Conservation (phyloP, 2,888 invertebrate genomes). For the Scelioninae gen. 2 region DNA sequence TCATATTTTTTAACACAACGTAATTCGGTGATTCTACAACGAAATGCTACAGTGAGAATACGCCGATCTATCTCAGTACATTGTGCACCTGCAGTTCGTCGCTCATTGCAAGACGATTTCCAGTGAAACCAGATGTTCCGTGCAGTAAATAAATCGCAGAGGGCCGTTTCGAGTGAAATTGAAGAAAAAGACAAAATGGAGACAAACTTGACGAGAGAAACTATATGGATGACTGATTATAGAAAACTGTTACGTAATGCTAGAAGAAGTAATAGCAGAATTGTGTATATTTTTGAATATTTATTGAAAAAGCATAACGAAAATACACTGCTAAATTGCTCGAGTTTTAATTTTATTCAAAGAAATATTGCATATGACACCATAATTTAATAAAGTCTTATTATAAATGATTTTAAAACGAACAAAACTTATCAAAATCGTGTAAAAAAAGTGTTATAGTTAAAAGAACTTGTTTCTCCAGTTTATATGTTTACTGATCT, state of each 20-base stretch:
- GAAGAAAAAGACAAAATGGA: conserved; percentile 21
- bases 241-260: conserved; percentile 10
- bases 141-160: conserved; percentile 47
- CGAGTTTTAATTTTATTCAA: no score
- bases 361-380: no score
- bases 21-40: conserved; percentile 9
- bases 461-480: no score
- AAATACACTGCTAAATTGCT: no score
- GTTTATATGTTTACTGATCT: no score
- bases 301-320: no score
- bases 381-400: no score
- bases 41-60: conserved; percentile 11
- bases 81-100: conserved; percentile 30
- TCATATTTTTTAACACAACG: no score
- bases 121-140: conserved; percentile 48
- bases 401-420: no score
- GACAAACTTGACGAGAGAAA: neutral
- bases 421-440: no score
- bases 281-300: conserved; percentile 40
- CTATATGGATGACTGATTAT: conserved; percentile 22
- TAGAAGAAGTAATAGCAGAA: conserved; percentile 18
- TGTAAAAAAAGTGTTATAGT: no score
- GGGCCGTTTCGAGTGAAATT: conserved; percentile 32
- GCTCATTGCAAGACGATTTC: conserved; percentile 41
- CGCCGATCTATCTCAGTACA: conserved; percentile 20